Base-by-base conservation (phyloP, 2,888 invertebrate species). In the Ceramica pisi region DNA sequence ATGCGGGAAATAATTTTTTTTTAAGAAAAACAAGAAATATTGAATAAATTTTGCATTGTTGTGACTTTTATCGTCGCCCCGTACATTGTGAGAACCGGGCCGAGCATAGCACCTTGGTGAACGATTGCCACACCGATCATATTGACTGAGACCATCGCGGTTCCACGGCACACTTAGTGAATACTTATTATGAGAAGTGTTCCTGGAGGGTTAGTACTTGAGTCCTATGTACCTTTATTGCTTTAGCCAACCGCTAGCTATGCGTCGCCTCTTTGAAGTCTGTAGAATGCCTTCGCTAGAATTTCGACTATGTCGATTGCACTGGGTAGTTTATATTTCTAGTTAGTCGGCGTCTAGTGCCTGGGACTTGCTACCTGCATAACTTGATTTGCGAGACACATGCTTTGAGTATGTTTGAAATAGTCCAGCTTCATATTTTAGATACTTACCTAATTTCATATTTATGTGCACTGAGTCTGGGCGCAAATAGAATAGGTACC, bases 91-190 rank as follows among this genome's bases (percentile, higher is more conserved):
- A 67, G 84, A 84, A 84, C 68, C 60, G 64, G 78, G 73, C 67
- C 79, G 71, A 48, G 62, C 60, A 59, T 67, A 66, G 55, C 76
- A 73, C 80, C 80, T 77, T 71, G 70, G 46, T 55, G 71, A 62
- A 70, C 19, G 53, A 65, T 84, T 84, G 71, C 85, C 48, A 75
- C 85, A 85, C 73, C 75, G 55, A 82, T 82, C 71, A 59, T 75
- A 70, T 78, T 81, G 73, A 74, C 83, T 75, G 83, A 70, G 67
- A 73, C 67, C 80, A 67, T 57, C 81, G 59, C n/a, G 64, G 59
- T 83, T 72, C 74, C 80, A 80, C 83, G 80, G 68, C 46, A 71
- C 55, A 82, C 66, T 75, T 82, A 66, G 35, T 65, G 50, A 50
- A 70, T 78, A 67, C 26, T 70, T 67, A 67, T 57, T 62, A 73